phyloP scores from a whole-genome alignment of 2,113 vertebrate genomes.

The Salminus brasiliensis region DNA sequence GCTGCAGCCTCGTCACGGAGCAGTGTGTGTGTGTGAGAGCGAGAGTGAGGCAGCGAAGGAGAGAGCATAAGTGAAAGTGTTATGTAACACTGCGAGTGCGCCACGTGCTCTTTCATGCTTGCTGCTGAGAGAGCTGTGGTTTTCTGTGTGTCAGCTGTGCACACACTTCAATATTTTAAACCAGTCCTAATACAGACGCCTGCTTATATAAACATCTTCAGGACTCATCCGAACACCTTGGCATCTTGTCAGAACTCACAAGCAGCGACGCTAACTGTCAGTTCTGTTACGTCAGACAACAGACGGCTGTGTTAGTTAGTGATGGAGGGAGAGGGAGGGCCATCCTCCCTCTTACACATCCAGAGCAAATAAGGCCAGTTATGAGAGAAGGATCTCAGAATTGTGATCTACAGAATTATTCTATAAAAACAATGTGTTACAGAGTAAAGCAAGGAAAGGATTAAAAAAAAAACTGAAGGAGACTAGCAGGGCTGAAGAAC shows the following conservation, averaged over 20 bases:
- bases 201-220: background rate
- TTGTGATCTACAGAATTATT: too few species aligned
- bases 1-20: background rate
- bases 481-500: too few species aligned
- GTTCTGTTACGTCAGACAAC: too few species aligned
- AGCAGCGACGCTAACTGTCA: too few species aligned
- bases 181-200: background rate
- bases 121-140: slow-evolving; percentile 22
- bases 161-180: slow-evolving; percentile 1
- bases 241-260: background rate
- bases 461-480: too few species aligned
- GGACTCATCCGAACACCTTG: background rate
- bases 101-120: slow-evolving; percentile 19
- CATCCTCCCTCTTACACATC: too few species aligned
- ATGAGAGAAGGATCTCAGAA: too few species aligned
- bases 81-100: slow-evolving; percentile 40
- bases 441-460: too few species aligned
- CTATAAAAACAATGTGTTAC: too few species aligned
- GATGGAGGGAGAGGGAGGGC: too few species aligned
- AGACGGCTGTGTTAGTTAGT: too few species aligned
- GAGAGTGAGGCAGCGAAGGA: background rate
- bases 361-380: too few species aligned
- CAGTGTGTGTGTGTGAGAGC: background rate
- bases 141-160: background rate
- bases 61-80: slow-evolving; percentile 24